A percentile compares a stretch with the other conserved stretches of the same genome.
Evolutionary conservation across 92 coral and sea anemone species (phyloP).

Genomic region (Heteractis magnifica): DNA sequence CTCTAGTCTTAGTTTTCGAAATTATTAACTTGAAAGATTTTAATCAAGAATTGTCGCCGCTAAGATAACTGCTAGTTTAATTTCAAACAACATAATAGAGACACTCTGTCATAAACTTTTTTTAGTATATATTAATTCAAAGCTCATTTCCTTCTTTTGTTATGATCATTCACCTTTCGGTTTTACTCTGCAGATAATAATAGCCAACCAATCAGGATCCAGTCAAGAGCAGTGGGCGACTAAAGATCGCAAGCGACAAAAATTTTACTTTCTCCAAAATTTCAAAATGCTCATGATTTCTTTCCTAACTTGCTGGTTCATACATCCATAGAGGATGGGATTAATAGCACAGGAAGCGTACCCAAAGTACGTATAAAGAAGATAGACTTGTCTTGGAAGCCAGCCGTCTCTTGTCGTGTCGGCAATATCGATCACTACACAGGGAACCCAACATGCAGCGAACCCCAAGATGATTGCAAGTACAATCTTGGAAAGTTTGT

Average conservation of each 20-base stretch:
- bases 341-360: conserved; percentile 69
- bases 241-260: too few relatives aligned
- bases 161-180: neutral
- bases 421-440: conserved; percentile 63
- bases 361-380: conserved; percentile 70
- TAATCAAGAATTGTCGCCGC: neutral
- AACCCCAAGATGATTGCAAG: conserved; percentile 74
- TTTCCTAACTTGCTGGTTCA: conserved; percentile 73
- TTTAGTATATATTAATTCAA: too few relatives aligned
- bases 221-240: too few relatives aligned
- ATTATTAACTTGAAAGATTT: neutral
- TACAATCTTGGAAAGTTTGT: conserved; percentile 68
- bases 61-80: neutral
- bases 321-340: conserved; percentile 76
- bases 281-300: conserved; percentile 48
- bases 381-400: conserved; percentile 69
- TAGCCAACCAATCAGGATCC: neutral
- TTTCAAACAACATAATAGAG: neutral
- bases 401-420: conserved; percentile 49
- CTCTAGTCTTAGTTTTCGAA: neutral
- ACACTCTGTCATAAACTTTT: too few relatives aligned
- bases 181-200: neutral
- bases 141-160: too few relatives aligned
- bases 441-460: conserved; percentile 76
- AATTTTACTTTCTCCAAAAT: conserved; percentile 32